Base-by-base conservation (phyloP, 2,888 invertebrate species). In the Panzeria rudis region DNA sequence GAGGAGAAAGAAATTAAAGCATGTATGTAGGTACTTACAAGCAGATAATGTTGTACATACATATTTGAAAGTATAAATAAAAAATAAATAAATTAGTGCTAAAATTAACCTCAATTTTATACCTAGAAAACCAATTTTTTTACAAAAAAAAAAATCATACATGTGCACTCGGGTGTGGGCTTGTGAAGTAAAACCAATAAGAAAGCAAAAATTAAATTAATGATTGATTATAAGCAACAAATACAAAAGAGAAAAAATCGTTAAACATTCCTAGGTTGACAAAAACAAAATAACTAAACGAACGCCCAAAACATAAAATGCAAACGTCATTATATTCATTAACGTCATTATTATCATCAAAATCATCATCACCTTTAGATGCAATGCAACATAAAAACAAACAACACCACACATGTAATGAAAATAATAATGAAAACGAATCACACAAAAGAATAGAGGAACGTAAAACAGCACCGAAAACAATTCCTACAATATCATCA, bases 401-500 rank as follows among this genome's bases (percentile, higher is more conserved):
- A 64, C 72, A 73, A 41, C 68, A 77, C 54, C 23, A 72, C 56
- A 25, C 44, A 17, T 64, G 25, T 52, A 56, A 61, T 29, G 69
- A 56, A 38, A 32, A 62, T 44, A 44, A 47, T 54, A 47, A 78
- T 78, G 56, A 78, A 61, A 62, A 82, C 50, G 73, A 82, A 64
- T 82, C 82, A 69, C 41, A 76, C 32, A 81, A 87, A 72, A 88
- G 83, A 83, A 77, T 71, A 71, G 68, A 86, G 81, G 59, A 86
- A 86, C 54, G 84, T 83, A 78, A 79, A 87, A 75, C 79, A 81
- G 44, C 86, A 86, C 71, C 87, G 83, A 84, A 87, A 86, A 86
- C 86, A 87, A 81, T 50, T 68, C 17, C 81, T 44, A 56, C 41
- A 75, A 54, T 84, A 73, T 85, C 29, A 4, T 4, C 82, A 81